Evolutionary conservation across 2,113 vertebrate genomes (phyloP).

Genomic region (rat (Rattus norvegicus)): GRCr8 NC_086022.1:65539001-65539500

Average conservation of each 20-base stretch:
- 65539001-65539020: background rate
- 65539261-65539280: background rate
- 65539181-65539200: too few species aligned
- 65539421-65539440: background rate
- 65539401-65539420: background rate
- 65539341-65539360: background rate
- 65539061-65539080: background rate
- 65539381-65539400: background rate
- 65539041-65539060: background rate
- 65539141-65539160: background rate
- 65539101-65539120: background rate
- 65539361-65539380: background rate
- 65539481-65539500: background rate
- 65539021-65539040: background rate
- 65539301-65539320: background rate
- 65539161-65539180: background rate
- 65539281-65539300: background rate
- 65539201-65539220: background rate
- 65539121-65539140: background rate
- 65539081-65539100: background rate
- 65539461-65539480: background rate
- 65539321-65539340: background rate
- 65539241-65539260: background rate
- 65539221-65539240: background rate
- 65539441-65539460: background rate